Evolutionary conservation across 2,797 vertebrate genomes (phyloP).

Genomic region (Pantherophis alleghaniensis): DNA sequence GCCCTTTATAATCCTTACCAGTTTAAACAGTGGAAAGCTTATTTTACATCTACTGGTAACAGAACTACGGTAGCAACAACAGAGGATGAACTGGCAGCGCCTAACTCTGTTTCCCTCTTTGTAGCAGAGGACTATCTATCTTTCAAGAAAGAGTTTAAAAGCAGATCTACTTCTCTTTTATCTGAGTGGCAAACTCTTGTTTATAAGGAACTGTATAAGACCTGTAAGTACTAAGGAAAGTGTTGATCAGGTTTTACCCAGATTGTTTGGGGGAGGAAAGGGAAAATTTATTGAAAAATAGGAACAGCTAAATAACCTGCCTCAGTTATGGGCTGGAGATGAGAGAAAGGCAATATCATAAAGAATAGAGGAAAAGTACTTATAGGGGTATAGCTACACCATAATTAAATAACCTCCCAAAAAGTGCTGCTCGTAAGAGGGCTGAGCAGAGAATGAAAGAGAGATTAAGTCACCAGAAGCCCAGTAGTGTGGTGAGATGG

Average conservation of each 20-base stretch:
- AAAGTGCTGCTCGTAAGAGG: neutral
- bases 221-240: neutral
- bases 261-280: neutral
- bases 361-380: neutral
- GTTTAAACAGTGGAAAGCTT: neutral
- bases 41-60: neutral
- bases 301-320: neutral
- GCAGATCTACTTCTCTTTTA: neutral
- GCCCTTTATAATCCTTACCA: neutral
- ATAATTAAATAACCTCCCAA: neutral
- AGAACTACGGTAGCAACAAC: neutral
- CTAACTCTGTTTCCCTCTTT: neutral
- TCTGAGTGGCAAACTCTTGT: neutral
- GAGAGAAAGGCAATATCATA: neutral
- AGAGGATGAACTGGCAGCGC: neutral
- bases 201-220: neutral
- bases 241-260: neutral
- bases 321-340: neutral
- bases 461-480: neutral
- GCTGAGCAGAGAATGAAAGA: neutral
- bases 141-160: neutral
- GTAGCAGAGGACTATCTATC: neutral
- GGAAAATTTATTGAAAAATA: neutral
- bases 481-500: neutral
- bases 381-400: neutral